Evolutionary conservation across 2,113 vertebrate genomes (phyloP), one percentile per base, ranked within the genome.

Genomic region (Rhinichthys klamathensis): DNA sequence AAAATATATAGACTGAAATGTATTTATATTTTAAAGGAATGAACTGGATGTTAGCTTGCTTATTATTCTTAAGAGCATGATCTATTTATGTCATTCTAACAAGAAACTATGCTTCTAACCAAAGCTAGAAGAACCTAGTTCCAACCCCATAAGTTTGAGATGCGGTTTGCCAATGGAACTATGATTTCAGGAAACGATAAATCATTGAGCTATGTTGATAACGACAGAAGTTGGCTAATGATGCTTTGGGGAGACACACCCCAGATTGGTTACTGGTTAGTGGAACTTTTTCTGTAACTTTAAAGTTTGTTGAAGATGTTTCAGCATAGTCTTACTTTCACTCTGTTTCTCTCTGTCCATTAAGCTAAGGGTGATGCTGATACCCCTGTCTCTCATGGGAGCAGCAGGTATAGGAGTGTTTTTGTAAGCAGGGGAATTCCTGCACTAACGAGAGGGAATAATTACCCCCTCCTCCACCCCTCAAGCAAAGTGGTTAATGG

Each of bases 391-490:
- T 69, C 80, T 60, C 44, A 18, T 41, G 84, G 80, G 79, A 84
- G 13, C 23, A 18, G 56, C 63, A 56, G 80, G 30, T 38, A 56
- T 85, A 46, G 75, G 73, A 82, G 23, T 56, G 5, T 49, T 72
- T 86, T 88, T 87, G 69, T 75, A 56, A 86, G 4, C 83, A n/a
- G 84, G 86, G 80, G 7, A 78, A 89, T 89, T 89, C 80, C 85
- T 84, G 9, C 21, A 30, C 8, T 87, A 87, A 88, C 89, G 41
- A 90, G 80, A 1, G 38, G 84, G 41, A 83, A 63, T 87, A 84
- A 35, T 70, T 83, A 73, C 84, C 80, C 21, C 86, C 70, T 61
- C 56, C 67, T 84, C 77, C 51, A 27, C 49, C 69, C 58, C 81
- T 56, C 8, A 49, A 27, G 72, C 51, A 84, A 74, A 25, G 44